These are phyloP conservation scores for Hypomecis punctinalis DNA, from an alignment of 2,888 invertebrate genomes.

Conservation along the genomic window DNA sequence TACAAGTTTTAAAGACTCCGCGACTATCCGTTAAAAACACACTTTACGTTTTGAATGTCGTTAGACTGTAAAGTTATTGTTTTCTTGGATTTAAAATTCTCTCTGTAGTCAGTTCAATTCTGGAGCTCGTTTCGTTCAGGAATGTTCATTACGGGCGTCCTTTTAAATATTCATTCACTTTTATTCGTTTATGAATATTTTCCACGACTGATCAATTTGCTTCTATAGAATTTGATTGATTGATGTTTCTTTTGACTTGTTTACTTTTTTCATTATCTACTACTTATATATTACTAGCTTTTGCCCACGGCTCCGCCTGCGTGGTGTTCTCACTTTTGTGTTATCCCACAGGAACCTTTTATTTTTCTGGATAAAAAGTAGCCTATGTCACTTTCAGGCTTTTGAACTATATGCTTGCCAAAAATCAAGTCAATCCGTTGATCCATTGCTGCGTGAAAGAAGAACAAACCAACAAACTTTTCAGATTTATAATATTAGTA, in stretches of 20 bases:
- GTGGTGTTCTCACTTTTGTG: no score
- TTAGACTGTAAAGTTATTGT: neutral
- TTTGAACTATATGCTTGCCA: no score
- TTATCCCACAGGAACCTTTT: no score
- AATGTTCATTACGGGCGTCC: conserved; percentile 9
- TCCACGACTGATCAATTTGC: conserved; percentile 2
- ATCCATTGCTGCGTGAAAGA: no score
- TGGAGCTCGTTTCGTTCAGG: neutral
- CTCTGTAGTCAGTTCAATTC: conserved; percentile 8
- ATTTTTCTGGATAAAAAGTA: no score
- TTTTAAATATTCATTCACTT: conserved; percentile 12
- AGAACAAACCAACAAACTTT: no score
- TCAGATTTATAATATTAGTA: no score
- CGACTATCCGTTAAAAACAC: neutral
- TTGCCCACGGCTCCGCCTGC: no score
- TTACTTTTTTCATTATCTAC: neutral
- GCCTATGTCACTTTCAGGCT: no score
- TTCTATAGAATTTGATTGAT: conserved; percentile 1
- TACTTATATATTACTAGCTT: neutral
- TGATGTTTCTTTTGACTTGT: neutral
- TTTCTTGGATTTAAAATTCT: conserved; percentile 11
- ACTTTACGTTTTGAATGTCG: neutral
- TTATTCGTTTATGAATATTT: conserved; percentile 12
- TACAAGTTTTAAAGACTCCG: no score
- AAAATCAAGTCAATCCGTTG: no score